Base-by-base conservation (phyloP, 2,888 invertebrate genomes). In the Nemotelus nigrinus region DNA sequence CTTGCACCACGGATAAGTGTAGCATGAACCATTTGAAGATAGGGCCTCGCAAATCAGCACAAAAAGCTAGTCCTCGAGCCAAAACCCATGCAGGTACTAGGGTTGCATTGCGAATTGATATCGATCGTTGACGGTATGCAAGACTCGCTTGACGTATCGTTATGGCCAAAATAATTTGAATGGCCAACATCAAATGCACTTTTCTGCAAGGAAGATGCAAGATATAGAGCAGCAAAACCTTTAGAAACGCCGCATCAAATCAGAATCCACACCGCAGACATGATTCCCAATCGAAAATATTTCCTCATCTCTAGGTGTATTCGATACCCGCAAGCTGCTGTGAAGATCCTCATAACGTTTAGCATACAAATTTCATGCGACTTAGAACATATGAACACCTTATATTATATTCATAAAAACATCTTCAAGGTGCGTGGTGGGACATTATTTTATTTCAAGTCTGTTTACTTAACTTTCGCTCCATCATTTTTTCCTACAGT, bases 381-480 rank as follows among this genome's bases (percentile, higher is more conserved):
- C 25, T 25, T 25, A 25, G 25, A 25, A 25, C 1, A 25, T 25
- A 25, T 25, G 25, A 25, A 25, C 25, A 25, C 25, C 25, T 25
- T 57, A 57, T 57, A 57, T 57, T 57, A n/a, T n/a, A 44, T 65
- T 65, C 65, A 65, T 65, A 65, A 65, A 50, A 48, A 68, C 41
- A 50, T 68, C 68, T 53, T 41, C 25, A 68, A 68, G 50, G 50
- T 68, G 68, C 68, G 68, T 68, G 68, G 68, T 68, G 48, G 48
- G 50, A 68, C 50, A 68, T 47, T 63, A 65, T 47, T 65, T 65
- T n/a, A 44, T 65, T 6, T 41, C 68, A 41, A 53, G 53, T 68
- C 53, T 68, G 50, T 68, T 53, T 50, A 53, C 57, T 55, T 55
- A 57, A n/a, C 50, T 47, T 50, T 41, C 45, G 25, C 65, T 65